These are phyloP conservation scores for Himalopsyche tibetana DNA, from an alignment of 2,888 invertebrate species.

Conservation along the genomic window DNA sequence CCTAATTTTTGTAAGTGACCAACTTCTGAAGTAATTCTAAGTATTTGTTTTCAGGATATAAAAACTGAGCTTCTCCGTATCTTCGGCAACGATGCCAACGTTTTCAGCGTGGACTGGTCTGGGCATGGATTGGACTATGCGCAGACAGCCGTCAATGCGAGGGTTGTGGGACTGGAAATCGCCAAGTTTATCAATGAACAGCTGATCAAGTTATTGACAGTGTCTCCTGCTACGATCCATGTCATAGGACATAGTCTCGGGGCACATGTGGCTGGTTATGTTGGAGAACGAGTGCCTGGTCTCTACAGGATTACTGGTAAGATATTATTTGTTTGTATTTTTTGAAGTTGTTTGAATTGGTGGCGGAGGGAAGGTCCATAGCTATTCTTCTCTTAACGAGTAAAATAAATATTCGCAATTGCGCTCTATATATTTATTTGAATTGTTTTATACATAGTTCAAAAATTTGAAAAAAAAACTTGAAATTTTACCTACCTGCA, in stretches of 20 bases:
- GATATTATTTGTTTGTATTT: neutral
- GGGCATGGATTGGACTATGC: conserved; percentile 60
- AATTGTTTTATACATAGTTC: no score
- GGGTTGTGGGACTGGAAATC: conserved; percentile 59
- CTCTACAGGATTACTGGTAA: conserved; percentile 59
- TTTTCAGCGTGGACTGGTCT: conserved; percentile 61
- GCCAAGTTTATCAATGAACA: conserved; percentile 55
- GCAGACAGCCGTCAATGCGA: conserved; percentile 56
- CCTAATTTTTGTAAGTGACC: no score
- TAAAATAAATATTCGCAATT: no score
- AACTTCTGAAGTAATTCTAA: no score
- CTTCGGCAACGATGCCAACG: conserved; percentile 51
- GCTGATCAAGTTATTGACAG: neutral
- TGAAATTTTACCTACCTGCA: no score
- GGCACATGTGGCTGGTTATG: conserved; percentile 59
- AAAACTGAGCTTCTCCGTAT: conserved; percentile 59
- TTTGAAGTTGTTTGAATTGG: no score
- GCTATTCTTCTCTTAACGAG: no score
- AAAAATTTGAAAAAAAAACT: no score
- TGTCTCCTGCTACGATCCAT: conserved; percentile 48
- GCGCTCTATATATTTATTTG: no score
- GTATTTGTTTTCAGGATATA: conserved; percentile 48
- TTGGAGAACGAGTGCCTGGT: conserved; percentile 54
- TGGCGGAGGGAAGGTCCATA: no score
- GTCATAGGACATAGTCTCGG: conserved; percentile 61